Conservation (phyloP, 2,888 invertebrate species). For the Cancer borealis region DNA sequence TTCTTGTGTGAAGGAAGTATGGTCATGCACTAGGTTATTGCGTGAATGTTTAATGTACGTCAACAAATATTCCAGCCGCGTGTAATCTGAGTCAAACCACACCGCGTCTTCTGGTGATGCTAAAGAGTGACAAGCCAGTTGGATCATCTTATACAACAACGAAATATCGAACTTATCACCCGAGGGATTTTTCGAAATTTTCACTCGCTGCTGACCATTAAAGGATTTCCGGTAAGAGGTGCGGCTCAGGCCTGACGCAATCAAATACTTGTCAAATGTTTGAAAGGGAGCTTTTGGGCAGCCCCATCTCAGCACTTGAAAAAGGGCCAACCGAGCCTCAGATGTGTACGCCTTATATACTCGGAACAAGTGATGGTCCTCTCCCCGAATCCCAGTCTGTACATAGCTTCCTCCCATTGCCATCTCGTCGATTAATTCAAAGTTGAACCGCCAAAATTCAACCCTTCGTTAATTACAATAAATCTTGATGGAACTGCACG, state of each 20-base stretch:
- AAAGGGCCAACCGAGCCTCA: conserved; percentile 44
- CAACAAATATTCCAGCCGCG: conserved; percentile 56
- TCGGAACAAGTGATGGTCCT: conserved; percentile 56
- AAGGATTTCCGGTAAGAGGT: conserved; percentile 28
- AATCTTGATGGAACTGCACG: not conserved
- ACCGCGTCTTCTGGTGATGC: not conserved
- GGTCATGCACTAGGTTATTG: conserved; percentile 50
- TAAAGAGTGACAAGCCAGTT: conserved; percentile 39
- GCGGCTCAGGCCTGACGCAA: not conserved
- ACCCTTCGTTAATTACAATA: not conserved
- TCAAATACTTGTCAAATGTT: conserved; percentile 50
- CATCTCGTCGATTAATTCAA: not conserved
- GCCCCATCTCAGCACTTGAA: conserved; percentile 56
- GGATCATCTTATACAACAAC: conserved; percentile 48
- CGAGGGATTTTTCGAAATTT: not conserved
- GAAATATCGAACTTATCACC: conserved; percentile 64
- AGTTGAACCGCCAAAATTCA: not conserved
- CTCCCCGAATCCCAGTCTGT: not conserved
- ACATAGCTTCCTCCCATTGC: not conserved
- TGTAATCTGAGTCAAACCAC: conserved; percentile 6
- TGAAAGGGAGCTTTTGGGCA: conserved; percentile 43
- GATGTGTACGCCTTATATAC: conserved; percentile 44
- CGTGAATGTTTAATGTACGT: conserved; percentile 54
- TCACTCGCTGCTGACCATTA: conserved; percentile 21
- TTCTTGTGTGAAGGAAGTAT: not conserved